Evolutionary conservation across 2,888 invertebrate species (phyloP), one percentile per base, ranked within the genome.

Genomic region (Polydrusus cervinus): DNA sequence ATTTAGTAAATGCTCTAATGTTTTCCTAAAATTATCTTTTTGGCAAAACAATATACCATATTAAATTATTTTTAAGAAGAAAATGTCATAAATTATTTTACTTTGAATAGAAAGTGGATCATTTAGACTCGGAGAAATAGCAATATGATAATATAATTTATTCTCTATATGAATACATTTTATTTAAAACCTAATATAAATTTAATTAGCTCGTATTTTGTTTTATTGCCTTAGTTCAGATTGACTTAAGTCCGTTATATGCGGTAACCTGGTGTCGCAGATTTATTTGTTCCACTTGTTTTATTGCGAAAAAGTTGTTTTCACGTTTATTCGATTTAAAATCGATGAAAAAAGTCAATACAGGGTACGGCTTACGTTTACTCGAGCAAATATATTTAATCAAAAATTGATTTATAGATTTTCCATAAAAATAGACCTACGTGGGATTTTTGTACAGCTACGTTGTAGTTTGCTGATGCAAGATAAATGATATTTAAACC

Each of bases 201-300:
- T 72, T 66, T 60, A 72, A 66, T 72, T 72, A 49, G 49, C n/a
- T 66, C 16, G 38, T 18, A 14, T 30, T 25, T 71, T 51, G 20
- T 30, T 66, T 72, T 72, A 72, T 66, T 71, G 13, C 47, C 47
- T 65, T 49, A 53, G 14, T 55, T 65, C 16, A 55, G 18, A 34
- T 60, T 47, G 30, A 66, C 45, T 43, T 1, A 16, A 38, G 16
- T 18, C 71, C 71, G 71, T 65, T 65, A 71, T 30, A 18, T 49
- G 70, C 18, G 43, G 62, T 53, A 62, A 45, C 53, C 14, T 45
- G 51, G 53, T 71, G 64, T 55, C 57, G 30, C 49, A 57, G 55
- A 72, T 72, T 72, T 72, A 72, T 72, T 60, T 66, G 66, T 57
- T 57, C 66, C 16, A 72, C 60, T 72, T 72, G 60, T 65, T 71